These are phyloP conservation scores for Zingel zingel DNA, from an alignment of 2,113 vertebrate species.

Conservation along the genomic window DNA sequence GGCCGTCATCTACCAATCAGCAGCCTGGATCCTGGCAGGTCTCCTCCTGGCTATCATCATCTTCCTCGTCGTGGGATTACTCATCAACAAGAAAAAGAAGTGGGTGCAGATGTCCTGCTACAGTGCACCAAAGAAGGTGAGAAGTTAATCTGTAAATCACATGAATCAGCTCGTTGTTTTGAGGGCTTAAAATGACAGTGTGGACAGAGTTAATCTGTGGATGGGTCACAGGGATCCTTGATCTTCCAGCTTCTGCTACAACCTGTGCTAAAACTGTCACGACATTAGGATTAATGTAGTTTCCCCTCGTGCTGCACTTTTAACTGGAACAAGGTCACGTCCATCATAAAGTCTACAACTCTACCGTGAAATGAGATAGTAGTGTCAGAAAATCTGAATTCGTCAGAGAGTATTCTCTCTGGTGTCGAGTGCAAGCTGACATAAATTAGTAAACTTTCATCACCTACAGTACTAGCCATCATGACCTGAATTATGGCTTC, in stretches of 20 bases:
- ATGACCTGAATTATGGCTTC: not conserved
- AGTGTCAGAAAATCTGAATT: slow-evolving; percentile 33
- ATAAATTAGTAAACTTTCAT: not conserved
- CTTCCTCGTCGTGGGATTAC: slow-evolving; percentile 81
- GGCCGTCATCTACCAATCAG: slow-evolving; percentile 86
- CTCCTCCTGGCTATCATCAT: slow-evolving; percentile 85
- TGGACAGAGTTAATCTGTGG: not conserved
- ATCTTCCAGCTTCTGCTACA: slow-evolving; percentile 37
- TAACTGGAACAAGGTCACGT: slow-evolving; percentile 27
- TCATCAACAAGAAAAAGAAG: slow-evolving; percentile 87
- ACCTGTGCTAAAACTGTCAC: slow-evolving; percentile 39
- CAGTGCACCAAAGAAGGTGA: slow-evolving; percentile 87
- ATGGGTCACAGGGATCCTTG: slow-evolving; percentile 7
- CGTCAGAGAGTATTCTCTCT: slow-evolving; percentile 16
- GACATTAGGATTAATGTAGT: slow-evolving; percentile 37
- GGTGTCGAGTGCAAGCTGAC: not conserved
- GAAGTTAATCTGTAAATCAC: slow-evolving; percentile 5
- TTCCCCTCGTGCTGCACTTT: slow-evolving; percentile 27
- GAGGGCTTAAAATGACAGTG: not conserved
- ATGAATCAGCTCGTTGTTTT: not conserved
- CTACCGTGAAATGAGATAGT: slow-evolving; percentile 26
- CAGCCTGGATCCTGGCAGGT: slow-evolving; percentile 86
- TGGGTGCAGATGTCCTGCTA: slow-evolving; percentile 89
- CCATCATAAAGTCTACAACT: slow-evolving; percentile 33
- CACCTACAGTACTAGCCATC: not conserved